phyloP scores from a whole-genome alignment of 1,140 invertebrate genomes.

The Nilaparvata lugens region DNA sequence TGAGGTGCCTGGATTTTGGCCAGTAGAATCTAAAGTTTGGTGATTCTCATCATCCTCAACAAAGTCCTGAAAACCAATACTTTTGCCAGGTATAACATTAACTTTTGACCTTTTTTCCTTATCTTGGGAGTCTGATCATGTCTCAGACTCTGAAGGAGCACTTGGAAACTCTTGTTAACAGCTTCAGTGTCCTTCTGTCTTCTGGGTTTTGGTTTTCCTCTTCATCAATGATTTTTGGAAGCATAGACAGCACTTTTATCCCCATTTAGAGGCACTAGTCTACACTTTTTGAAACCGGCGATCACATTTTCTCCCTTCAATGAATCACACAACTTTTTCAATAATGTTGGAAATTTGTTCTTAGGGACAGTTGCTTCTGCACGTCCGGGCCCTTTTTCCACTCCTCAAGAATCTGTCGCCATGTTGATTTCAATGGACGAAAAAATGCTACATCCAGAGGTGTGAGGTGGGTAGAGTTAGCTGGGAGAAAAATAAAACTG shows the following conservation, averaged over 20 bases:
- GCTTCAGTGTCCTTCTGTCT: constrained; percentile 11
- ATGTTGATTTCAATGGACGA: no score
- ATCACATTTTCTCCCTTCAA: constrained; percentile 22
- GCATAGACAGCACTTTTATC: constrained; percentile 24
- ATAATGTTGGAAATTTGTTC: constrained; percentile 23
- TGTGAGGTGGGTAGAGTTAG: no score
- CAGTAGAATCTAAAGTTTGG: constrained; percentile 4
- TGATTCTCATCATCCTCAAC: constrained; percentile 1
- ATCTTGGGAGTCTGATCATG: constrained; percentile 8
- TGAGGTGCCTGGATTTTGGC: background rate
- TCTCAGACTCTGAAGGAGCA: constrained; percentile 13
- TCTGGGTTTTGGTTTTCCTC: constrained; percentile 6
- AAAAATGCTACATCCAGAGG: no score
- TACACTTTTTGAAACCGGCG: constrained; percentile 26
- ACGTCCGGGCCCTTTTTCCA: no score
- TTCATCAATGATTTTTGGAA: constrained; percentile 9
- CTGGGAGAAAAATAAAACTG: constrained; percentile 32
- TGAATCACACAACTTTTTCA: constrained; percentile 21
- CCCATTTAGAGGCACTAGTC: constrained; percentile 25
- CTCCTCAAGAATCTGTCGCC: no score
- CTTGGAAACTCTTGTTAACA: constrained; percentile 12
- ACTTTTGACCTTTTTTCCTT: constrained; percentile 11
- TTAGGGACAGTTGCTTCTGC: constrained; percentile 23
- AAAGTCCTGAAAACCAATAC: constrained; percentile 8
- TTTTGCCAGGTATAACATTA: constrained; percentile 14